These are phyloP conservation scores for Hyaena hyaena DNA, from an alignment of 2,113 vertebrate species.

Conservation along the genomic window DNA sequence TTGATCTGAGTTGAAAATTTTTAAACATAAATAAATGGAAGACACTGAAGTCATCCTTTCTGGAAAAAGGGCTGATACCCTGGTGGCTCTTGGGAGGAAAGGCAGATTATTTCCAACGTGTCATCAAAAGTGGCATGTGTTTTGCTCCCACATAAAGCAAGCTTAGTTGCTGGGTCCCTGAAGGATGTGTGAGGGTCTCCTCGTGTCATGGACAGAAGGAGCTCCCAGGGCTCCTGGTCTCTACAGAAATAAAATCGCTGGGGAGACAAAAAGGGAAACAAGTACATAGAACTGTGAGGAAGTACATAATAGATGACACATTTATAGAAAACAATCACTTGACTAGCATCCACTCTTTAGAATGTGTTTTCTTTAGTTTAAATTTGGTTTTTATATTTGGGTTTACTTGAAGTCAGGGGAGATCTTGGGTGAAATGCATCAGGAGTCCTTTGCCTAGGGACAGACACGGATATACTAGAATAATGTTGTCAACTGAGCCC, in stretches of 20 bases:
- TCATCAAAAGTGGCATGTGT: neutral
- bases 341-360: neutral
- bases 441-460: neutral
- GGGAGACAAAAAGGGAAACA: neutral
- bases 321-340: fast-evolving
- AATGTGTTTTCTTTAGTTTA: neutral
- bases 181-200: neutral
- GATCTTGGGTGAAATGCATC: neutral
- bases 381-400: neutral
- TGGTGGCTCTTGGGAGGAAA: neutral
- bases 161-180: neutral
- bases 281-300: neutral
- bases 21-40: conserved; percentile 27
- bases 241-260: too few relatives aligned
- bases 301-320: fast-evolving
- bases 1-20: neutral
- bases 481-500: neutral
- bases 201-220: neutral
- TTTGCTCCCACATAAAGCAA: neutral
- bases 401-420: neutral
- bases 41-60: neutral
- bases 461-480: fast-evolving
- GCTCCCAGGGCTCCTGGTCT: neutral
- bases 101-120: neutral
- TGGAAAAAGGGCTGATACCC: neutral